Evolutionary conservation across 2,797 vertebrate species (phyloP).

Genomic region (Myoxocephalus aenaeus): DNA sequence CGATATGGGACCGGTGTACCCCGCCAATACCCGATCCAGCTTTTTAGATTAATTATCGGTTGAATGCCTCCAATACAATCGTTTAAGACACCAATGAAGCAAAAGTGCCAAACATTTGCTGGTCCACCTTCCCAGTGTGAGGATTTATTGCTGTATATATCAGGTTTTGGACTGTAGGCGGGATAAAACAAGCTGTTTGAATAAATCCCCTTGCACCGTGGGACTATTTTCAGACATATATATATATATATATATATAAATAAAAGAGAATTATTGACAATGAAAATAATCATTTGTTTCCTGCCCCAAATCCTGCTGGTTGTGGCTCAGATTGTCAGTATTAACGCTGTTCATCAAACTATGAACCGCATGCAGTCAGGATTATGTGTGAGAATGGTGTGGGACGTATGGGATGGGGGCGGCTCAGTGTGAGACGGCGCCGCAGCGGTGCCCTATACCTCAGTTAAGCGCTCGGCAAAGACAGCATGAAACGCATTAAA

Average conservation of each 20-base stretch:
- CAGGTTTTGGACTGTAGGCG: background rate
- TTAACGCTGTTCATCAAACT: slow-evolving; percentile 24
- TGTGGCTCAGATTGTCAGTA: slow-evolving; percentile 16
- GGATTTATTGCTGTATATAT: background rate
- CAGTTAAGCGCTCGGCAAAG: slow-evolving; percentile 66
- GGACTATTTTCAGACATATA: background rate
- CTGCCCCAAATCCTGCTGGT: slow-evolving; percentile 7
- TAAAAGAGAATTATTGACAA: background rate
- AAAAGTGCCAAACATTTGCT: background rate
- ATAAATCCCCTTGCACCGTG: background rate
- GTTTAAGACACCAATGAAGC: background rate
- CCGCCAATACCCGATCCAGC: background rate
- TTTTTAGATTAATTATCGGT: no score
- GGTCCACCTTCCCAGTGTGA: background rate
- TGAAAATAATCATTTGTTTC: background rate
- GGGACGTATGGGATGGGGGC: slow-evolving; percentile 38
- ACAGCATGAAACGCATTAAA: slow-evolving; percentile 71
- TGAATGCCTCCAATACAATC: no score
- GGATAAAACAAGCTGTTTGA: background rate
- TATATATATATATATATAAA: background rate
- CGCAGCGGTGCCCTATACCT: slow-evolving; percentile 60
- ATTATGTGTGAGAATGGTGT: slow-evolving; percentile 50
- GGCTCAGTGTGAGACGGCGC: slow-evolving; percentile 43
- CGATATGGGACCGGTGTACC: background rate
- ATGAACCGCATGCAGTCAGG: slow-evolving; percentile 17